A percentile compares a stretch with the other conserved stretches of the same genome.
Conservation (phyloP, 2,113 vertebrate genomes). For the Boleophthalmus pectinirostris region DNA sequence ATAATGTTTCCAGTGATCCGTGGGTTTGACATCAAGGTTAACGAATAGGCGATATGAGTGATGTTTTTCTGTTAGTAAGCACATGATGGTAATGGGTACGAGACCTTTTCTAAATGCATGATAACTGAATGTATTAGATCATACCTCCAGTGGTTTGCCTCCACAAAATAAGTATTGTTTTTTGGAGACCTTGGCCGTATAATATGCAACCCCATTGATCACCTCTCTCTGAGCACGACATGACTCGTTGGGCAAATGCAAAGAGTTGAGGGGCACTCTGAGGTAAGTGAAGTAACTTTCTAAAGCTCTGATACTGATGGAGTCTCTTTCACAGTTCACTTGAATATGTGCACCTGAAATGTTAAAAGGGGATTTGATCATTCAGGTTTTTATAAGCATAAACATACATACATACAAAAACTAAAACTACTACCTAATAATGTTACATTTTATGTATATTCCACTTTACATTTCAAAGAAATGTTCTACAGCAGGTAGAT, state of each 20-base stretch:
- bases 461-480: too few species aligned
- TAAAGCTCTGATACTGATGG: conserved; percentile 50
- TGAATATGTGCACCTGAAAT: conserved; percentile 61
- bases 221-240: conserved; percentile 59
- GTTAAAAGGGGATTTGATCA: background rate
- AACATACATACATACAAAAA: background rate
- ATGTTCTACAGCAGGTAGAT: too few species aligned
- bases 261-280: conserved; percentile 57
- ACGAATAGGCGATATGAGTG: conserved; percentile 67
- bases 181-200: conserved; percentile 56
- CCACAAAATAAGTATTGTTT: conserved; percentile 67
- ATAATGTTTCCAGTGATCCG: conserved; percentile 62
- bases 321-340: conserved; percentile 65
- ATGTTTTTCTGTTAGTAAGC: conserved; percentile 64
- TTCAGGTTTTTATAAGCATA: background rate
- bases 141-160: conserved; percentile 63
- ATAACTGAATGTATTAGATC: background rate
- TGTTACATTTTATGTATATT: too few species aligned
- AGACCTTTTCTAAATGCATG: background rate
- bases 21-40: conserved; percentile 66
- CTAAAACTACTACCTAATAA: too few species aligned
- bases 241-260: conserved; percentile 68
- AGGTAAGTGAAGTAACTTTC: conserved; percentile 74
- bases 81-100: too few species aligned
- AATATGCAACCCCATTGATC: conserved; percentile 52